A percentile compares a stretch with the other conserved stretches of the same genome.
phyloP scores from a whole-genome alignment of 2,888 invertebrate species.

The Acleris literana region DNA sequence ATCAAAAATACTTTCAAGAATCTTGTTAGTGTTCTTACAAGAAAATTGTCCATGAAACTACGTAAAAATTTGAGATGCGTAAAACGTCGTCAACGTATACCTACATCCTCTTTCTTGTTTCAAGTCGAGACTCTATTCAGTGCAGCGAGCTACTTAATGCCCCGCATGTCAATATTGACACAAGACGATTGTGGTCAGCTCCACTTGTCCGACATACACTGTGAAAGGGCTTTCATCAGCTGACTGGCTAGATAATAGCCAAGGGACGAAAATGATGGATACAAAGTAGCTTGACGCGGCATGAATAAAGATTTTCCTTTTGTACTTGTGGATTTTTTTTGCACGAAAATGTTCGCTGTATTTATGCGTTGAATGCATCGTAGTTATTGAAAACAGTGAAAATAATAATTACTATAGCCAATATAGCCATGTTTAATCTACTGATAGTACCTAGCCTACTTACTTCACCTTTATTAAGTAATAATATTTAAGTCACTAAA shows the following conservation, averaged over 20 bases:
- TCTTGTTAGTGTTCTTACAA: slow-evolving; percentile 11
- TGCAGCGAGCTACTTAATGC: slow-evolving; percentile 77
- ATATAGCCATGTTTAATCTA: too few relatives aligned
- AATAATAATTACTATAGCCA: too few relatives aligned
- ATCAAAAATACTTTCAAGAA: neutral
- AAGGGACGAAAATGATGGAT: slow-evolving; percentile 23
- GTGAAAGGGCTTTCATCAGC: slow-evolving; percentile 41
- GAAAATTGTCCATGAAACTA: slow-evolving; percentile 13
- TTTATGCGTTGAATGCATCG: too few relatives aligned
- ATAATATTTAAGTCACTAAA: too few relatives aligned
- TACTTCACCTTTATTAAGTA: too few relatives aligned
- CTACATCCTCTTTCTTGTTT: slow-evolving; percentile 51
- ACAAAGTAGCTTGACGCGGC: slow-evolving; percentile 8
- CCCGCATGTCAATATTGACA: slow-evolving; percentile 74
- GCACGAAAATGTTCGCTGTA: neutral
- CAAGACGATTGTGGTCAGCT: slow-evolving; percentile 69
- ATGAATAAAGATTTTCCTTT: neutral
- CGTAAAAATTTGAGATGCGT: slow-evolving; percentile 19
- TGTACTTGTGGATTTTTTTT: neutral
- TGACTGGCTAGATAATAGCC: slow-evolving; percentile 28
- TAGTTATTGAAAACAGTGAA: too few relatives aligned
- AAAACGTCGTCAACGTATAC: slow-evolving; percentile 55
- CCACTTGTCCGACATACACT: slow-evolving; percentile 65
- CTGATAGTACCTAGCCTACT: too few relatives aligned
- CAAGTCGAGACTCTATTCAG: slow-evolving; percentile 67